These are phyloP conservation scores for Micromys minutus DNA, from an alignment of 2,113 vertebrate genomes.

Conservation along the genomic window DNA sequence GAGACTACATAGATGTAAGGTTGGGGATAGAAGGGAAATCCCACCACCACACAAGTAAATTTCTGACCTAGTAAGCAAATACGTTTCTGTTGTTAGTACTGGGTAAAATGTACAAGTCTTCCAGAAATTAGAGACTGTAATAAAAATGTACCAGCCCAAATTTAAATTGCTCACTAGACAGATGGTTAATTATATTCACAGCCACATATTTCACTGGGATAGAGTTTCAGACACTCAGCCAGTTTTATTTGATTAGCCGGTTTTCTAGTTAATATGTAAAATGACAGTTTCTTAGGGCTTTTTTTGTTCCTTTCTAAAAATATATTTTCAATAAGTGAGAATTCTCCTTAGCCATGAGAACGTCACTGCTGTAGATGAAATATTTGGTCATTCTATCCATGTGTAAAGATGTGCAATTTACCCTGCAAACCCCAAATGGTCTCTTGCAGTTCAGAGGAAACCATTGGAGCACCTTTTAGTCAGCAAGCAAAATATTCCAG, in stretches of 20 bases:
- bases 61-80: conserved; percentile 73
- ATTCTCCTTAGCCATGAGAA: conserved; percentile 58
- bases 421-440: neutral
- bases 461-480: conserved; percentile 27
- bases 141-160: conserved; percentile 80
- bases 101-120: conserved; percentile 68
- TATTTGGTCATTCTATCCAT: conserved; percentile 32
- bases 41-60: conserved; percentile 61
- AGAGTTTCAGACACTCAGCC: conserved; percentile 86
- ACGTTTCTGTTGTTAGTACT: conserved; percentile 61
- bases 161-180: conserved; percentile 84
- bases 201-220: conserved; percentile 86
- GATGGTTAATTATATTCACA: conserved; percentile 89
- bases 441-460: conserved; percentile 55
- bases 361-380: conserved; percentile 61
- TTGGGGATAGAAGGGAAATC: conserved; percentile 15
- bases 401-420: conserved; percentile 20
- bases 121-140: conserved; percentile 77
- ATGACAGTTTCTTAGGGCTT: conserved; percentile 82
- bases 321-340: conserved; percentile 71
- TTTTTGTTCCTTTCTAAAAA: conserved; percentile 81
- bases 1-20: neutral
- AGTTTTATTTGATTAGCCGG: conserved; percentile 84
- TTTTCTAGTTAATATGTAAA: conserved; percentile 83
- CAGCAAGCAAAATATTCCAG: conserved; percentile 64